Conservation (phyloP, 2,797 vertebrate genomes). For the Epinephelus coioides region DNA sequence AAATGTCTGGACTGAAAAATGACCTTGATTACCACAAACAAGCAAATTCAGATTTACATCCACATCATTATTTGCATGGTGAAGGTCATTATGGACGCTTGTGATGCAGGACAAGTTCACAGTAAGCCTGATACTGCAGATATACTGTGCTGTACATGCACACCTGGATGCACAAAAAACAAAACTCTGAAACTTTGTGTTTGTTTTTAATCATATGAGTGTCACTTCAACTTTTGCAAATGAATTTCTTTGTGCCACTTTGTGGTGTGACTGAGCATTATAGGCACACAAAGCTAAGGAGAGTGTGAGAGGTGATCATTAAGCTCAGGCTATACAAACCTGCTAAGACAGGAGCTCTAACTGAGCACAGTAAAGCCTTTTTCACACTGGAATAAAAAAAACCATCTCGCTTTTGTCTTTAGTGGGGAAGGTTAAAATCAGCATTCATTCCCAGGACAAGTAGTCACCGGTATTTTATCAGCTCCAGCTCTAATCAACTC, state of each 20-base stretch:
- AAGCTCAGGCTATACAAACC: background rate
- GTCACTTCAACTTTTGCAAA: background rate
- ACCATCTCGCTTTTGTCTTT: too few relatives aligned
- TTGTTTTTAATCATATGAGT: conserved; percentile 4
- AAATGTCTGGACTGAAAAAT: background rate
- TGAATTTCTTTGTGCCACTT: background rate
- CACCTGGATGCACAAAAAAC: background rate
- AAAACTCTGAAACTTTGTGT: background rate
- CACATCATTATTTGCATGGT: conserved; percentile 5
- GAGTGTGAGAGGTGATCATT: background rate
- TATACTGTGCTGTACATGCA: background rate
- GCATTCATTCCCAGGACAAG: too few relatives aligned
- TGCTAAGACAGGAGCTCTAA: background rate
- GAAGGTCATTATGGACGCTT: background rate
- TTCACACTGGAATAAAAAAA: too few relatives aligned
- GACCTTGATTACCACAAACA: background rate
- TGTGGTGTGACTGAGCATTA: background rate
- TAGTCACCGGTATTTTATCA: too few relatives aligned
- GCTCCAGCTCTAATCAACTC: too few relatives aligned
- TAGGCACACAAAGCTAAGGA: background rate
- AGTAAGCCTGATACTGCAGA: conserved; percentile 3
- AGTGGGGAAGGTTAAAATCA: too few relatives aligned
- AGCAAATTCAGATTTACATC: conserved; percentile 25
- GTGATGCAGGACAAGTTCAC: background rate
- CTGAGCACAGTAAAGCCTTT: background rate